Base-by-base conservation (phyloP, 2,113 vertebrate genomes). In the Centropus bengalensis region DNA sequence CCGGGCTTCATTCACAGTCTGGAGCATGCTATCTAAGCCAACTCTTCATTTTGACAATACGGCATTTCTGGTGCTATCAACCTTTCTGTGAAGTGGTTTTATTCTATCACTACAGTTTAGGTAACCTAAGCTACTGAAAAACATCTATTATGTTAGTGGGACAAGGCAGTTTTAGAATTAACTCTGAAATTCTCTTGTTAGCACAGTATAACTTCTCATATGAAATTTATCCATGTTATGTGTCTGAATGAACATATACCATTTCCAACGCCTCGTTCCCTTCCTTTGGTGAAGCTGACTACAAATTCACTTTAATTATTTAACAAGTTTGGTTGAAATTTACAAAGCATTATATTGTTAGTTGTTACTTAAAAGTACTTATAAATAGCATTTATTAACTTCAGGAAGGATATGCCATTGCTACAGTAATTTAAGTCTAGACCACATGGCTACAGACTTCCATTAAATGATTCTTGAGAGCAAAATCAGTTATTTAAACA, bases 361-460 rank as follows among this genome's bases (percentile, higher is more conserved):
- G 98, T 97, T 98, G 97, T 98, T 98, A 98, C 97, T 98, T 98
- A 98, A 97, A 97, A 98, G 98, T 98, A 97, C 97, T 98, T 97
- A 98, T 97, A 98, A 98, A 98, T 97, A 97, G 97, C 96, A 96
- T 98, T 98, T 98, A 98, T 98, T 98, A 98, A 98, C 98, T 98
- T 96, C 97, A 97, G 97, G 97, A 98, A 98, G 97, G 97, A 98
- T 96, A 96, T 86, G 94, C 97, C 96, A 94, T 97, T 96, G 92
- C 96, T 97, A 97, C 94, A 97, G 97, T 94, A 97, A 98, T 98
- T 98, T 97, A 98, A 98, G 98, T 97, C 97, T 97, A 97, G 97
- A 98, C 96, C 98, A 98, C 97, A 97, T 98, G 97, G 97, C 89
- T 92, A 97, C 95, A 93, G 97, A 97, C 97, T 91, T 91, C 92